Percentiles rank a stretch among this genome's conserved stretches.
These are phyloP conservation scores for Melanaphis sacchari DNA, from an alignment of 1,140 invertebrate species.

Conservation along the genomic window DNA sequence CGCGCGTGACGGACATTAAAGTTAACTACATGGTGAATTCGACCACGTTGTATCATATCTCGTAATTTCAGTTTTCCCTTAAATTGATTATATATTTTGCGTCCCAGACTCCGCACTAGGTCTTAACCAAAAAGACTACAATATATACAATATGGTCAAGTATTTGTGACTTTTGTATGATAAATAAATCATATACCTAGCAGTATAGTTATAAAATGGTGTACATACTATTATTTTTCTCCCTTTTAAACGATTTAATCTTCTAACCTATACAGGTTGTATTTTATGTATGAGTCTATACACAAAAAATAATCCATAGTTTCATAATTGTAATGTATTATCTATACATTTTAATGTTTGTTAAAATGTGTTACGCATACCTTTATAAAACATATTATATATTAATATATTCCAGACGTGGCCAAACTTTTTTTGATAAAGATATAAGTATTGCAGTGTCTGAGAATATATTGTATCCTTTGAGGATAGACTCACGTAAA, in stretches of 20 bases:
- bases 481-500: too few species aligned
- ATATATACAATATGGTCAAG: background rate
- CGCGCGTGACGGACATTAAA: background rate
- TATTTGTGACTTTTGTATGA: background rate
- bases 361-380: background rate
- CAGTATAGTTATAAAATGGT: background rate
- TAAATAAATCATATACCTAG: background rate
- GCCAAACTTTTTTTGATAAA: too few species aligned
- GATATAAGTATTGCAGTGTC: too few species aligned
- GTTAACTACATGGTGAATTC: background rate
- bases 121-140: background rate
- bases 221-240: too few species aligned
- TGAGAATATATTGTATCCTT: too few species aligned
- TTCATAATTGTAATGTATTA: background rate
- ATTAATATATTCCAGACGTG: too few species aligned
- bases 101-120: background rate
- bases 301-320: background rate
- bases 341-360: background rate
- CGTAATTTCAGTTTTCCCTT: background rate
- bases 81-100: background rate
- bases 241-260: background rate
- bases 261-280: background rate
- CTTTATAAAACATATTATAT: too few species aligned
- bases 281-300: too few species aligned
- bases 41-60: background rate